phyloP scores from a whole-genome alignment of 1,140 invertebrate species.

The Galleria mellonella region DNA sequence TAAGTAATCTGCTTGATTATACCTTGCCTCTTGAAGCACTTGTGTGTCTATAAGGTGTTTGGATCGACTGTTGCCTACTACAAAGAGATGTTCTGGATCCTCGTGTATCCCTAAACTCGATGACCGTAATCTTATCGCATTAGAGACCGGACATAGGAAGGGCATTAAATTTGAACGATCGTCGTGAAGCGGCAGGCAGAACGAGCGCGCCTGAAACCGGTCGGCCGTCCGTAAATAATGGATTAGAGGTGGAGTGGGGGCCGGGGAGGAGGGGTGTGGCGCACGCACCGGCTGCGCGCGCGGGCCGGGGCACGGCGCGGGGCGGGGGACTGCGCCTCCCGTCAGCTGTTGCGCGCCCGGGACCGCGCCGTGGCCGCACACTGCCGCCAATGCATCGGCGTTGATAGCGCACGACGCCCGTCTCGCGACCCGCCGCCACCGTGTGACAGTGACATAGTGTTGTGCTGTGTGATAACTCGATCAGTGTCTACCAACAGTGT shows the following conservation, averaged over 20 bases:
- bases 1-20: too few relatives aligned
- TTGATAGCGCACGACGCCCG: constrained; percentile 50
- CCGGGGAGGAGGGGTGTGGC: constrained; percentile 22
- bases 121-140: constrained; percentile 66
- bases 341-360: constrained; percentile 68
- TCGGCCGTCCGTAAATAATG: constrained; percentile 72
- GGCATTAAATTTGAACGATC: constrained; percentile 71
- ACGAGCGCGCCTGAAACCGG: constrained; percentile 69
- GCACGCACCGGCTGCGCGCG: constrained; percentile 41
- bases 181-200: constrained; percentile 55
- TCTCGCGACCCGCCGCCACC: constrained; percentile 18
- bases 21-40: too few relatives aligned
- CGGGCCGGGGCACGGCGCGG: constrained; percentile 27
- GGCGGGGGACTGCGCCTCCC: constrained; percentile 51
- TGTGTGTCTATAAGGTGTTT: too few relatives aligned
- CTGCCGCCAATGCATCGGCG: constrained; percentile 64
- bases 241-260: constrained; percentile 51
- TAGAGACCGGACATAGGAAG: constrained; percentile 72
- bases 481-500: constrained; percentile 35
- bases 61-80: too few relatives aligned
- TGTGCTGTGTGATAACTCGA: constrained; percentile 34
- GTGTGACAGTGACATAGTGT: constrained; percentile 34
- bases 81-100: constrained; percentile 8
- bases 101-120: constrained; percentile 27
- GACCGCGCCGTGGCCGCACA: constrained; percentile 41